phyloP scores from a whole-genome alignment of 2,888 invertebrate species.

The Morinoia aosen region DNA sequence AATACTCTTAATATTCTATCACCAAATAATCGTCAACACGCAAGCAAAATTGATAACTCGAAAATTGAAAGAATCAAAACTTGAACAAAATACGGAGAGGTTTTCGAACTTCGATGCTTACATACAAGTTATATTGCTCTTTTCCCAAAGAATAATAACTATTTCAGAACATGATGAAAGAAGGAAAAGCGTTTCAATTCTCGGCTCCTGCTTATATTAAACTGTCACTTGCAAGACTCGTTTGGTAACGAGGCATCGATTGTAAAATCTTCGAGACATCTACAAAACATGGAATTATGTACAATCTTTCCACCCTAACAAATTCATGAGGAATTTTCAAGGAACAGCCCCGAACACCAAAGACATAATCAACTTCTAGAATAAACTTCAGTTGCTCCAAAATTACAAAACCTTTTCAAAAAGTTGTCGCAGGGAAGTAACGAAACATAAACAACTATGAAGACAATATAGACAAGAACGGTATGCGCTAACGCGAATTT shows the following conservation, averaged over 20 bases:
- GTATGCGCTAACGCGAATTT: background rate
- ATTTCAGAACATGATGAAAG: background rate
- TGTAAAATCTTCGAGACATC: background rate
- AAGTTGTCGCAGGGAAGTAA: background rate
- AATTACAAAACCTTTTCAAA: background rate
- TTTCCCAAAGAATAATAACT: background rate
- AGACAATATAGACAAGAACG: background rate
- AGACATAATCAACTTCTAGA: background rate
- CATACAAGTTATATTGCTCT: background rate
- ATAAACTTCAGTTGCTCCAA: background rate
- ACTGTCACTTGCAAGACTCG: background rate
- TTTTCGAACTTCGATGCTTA: background rate
- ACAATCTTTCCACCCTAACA: background rate
- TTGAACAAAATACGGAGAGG: background rate
- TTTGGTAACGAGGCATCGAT: background rate
- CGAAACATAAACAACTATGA: background rate
- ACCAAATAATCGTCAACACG: no score
- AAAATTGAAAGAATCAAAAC: background rate
- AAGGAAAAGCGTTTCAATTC: background rate
- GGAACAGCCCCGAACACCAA: background rate
- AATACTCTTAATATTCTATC: no score
- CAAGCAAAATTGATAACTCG: background rate
- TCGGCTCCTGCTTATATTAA: background rate
- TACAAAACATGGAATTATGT: background rate
- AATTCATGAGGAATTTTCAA: background rate